Percentiles rank a stretch among this genome's conserved stretches.
phyloP scores from a whole-genome alignment of 2,888 invertebrate genomes.

The Marronus borbonicus region DNA sequence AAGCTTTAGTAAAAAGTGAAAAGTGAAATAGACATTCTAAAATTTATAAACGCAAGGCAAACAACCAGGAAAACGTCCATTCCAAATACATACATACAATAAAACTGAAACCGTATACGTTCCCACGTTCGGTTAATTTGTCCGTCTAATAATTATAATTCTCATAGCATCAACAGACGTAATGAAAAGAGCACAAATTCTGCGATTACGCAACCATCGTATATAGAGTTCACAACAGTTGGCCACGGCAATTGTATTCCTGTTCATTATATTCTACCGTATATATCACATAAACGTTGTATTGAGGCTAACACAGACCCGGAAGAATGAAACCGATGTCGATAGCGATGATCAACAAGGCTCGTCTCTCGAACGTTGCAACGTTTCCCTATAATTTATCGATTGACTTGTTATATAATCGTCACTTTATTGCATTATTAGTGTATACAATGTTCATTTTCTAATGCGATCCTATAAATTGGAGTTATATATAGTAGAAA shows the following conservation, averaged over 20 bases:
- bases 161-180: constrained; percentile 34
- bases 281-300: background rate
- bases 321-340: constrained; percentile 12
- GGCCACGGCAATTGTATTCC: background rate
- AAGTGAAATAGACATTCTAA: too few species aligned
- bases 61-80: constrained; percentile 17
- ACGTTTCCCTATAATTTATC: constrained; percentile 12
- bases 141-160: background rate
- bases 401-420: constrained; percentile 29
- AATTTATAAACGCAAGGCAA: too few species aligned
- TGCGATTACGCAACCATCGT: constrained; percentile 36
- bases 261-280: background rate
- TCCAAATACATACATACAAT: background rate
- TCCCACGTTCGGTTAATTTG: constrained; percentile 35
- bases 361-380: background rate
- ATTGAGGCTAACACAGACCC: constrained; percentile 2
- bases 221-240: background rate
- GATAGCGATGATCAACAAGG: background rate
- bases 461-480: background rate
- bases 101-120: background rate
- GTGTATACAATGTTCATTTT: constrained; percentile 7
- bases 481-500: background rate
- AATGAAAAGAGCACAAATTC: constrained; percentile 27
- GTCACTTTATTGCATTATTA: constrained; percentile 27
- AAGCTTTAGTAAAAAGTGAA: too few species aligned